Base-by-base conservation (phyloP, 2,888 invertebrate species). In the Oxycera nigricornis region DNA sequence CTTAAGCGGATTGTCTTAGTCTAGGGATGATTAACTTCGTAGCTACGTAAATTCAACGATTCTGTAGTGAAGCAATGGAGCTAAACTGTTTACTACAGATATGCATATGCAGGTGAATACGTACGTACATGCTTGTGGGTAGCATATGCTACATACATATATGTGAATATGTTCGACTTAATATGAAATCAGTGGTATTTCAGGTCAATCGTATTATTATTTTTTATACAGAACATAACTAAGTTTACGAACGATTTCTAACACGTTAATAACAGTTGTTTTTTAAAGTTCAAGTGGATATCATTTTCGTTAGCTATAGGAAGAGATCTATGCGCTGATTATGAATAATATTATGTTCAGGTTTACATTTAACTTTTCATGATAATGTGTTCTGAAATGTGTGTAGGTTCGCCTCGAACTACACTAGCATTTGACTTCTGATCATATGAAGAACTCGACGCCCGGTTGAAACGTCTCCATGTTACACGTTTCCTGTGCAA, bases 401-500 rank as follows among this genome's bases (percentile, higher is more conserved):
- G n/a, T n/a, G n/a, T n/a, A n/a, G n/a, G n/a, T n/a, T n/a, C n/a
- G n/a, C n/a, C n/a, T n/a, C n/a, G n/a, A n/a, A n/a, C n/a, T n/a
- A n/a, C n/a, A 9, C 52, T 52, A 52, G 22, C 39, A 22, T 24
- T 62, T 28, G 4, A 28, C 50, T 46, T 24, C 41, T 11, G 24
- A 17, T 68, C 50, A n/a, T 65, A 22, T 61, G 28, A 17, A 61
- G n/a, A 61, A 4, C 17, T 35, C 24, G 20, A 24, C 24, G 41
- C 2, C 2, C 9, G 6, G 31, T 17, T 35, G 39, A 6, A n/a
- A n/a, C n/a, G 17, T 35, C 22, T 52, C n/a, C 52, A 52, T 52
- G 73, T 73, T 73, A 73, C 59, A 73, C 73, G 59, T 73, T 73
- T 46, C 73, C 73, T 73, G 62, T 9, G 24, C 55, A 72, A 9